Evolutionary conservation across 2,797 vertebrate genomes (phyloP).

Genomic region (Capromys pilorides): DNA sequence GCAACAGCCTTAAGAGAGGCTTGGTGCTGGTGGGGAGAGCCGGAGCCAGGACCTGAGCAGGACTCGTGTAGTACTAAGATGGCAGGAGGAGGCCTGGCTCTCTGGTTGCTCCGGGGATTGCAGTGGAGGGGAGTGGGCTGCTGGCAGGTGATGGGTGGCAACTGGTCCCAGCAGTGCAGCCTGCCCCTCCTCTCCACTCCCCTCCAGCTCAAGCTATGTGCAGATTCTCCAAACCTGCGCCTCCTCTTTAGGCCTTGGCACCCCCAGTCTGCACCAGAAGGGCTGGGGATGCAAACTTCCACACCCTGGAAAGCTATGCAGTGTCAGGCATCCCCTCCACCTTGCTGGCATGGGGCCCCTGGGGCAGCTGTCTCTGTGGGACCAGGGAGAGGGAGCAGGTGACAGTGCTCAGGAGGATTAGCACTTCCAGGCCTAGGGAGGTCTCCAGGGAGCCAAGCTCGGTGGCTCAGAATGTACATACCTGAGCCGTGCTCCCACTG

Average conservation of each 20-base stretch:
- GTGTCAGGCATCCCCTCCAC: not conserved
- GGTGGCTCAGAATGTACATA: not conserved
- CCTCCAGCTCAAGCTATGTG: not conserved
- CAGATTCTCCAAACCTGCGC: not conserved
- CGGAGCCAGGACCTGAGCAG: slow-evolving; percentile 30
- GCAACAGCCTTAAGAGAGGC: not conserved
- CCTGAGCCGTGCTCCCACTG: not conserved
- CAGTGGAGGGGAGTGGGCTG: slow-evolving; percentile 68
- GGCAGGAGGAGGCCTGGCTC: slow-evolving; percentile 78
- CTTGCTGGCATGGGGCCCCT: not conserved
- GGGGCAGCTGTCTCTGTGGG: not conserved
- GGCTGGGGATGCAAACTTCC: not conserved
- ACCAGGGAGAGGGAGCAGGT: not conserved
- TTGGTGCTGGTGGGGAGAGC: slow-evolving; percentile 19
- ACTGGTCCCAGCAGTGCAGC: fast-evolving
- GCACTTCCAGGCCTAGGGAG: not conserved
- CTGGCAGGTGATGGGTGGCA: not conserved
- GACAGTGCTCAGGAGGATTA: not conserved
- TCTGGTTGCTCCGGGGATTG: slow-evolving; percentile 48
- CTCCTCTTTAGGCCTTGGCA: not conserved
- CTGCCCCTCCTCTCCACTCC: too few species aligned
- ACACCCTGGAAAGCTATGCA: not conserved
- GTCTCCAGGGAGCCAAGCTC: not conserved
- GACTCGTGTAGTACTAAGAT: slow-evolving; percentile 67
- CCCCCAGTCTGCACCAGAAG: not conserved